Percentiles rank a stretch among this genome's conserved stretches.
Evolutionary conservation across 2,113 vertebrate genomes (phyloP).

Genomic region (Nibea coibor): DNA sequence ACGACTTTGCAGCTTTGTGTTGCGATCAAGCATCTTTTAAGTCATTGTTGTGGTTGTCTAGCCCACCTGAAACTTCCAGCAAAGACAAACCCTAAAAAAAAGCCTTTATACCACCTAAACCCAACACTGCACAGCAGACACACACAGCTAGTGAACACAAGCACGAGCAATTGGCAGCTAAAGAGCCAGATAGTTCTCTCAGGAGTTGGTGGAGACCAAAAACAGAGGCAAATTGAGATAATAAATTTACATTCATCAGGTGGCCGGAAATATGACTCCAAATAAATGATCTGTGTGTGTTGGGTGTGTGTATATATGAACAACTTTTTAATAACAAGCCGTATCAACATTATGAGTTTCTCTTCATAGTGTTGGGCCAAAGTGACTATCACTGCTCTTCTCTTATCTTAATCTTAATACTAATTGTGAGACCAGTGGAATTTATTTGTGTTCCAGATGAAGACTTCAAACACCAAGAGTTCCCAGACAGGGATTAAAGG

Average conservation of each 20-base stretch:
- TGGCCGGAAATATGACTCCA: background rate
- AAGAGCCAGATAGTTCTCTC: too few species aligned
- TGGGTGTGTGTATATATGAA: too few species aligned
- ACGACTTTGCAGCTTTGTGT: background rate
- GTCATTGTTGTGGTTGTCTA: background rate
- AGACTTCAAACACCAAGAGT: background rate
- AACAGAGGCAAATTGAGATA: too few species aligned
- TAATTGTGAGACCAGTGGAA: too few species aligned
- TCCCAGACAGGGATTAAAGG: background rate
- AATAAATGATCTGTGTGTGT: background rate
- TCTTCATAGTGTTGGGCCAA: background rate
- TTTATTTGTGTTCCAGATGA: too few species aligned
- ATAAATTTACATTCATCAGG: too few species aligned
- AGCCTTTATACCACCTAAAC: background rate
- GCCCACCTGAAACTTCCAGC: background rate
- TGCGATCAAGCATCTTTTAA: background rate
- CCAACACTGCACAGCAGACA: background rate
- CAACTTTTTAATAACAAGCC: too few species aligned
- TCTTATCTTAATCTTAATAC: too few species aligned
- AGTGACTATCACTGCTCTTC: too few species aligned
- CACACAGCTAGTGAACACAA: background rate
- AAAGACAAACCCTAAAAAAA: background rate
- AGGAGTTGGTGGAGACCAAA: too few species aligned
- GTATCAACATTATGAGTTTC: too few species aligned
- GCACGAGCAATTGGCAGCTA: background rate